Base-by-base conservation (phyloP, 2,888 invertebrate species). In the Spodoptera littoralis region DNA sequence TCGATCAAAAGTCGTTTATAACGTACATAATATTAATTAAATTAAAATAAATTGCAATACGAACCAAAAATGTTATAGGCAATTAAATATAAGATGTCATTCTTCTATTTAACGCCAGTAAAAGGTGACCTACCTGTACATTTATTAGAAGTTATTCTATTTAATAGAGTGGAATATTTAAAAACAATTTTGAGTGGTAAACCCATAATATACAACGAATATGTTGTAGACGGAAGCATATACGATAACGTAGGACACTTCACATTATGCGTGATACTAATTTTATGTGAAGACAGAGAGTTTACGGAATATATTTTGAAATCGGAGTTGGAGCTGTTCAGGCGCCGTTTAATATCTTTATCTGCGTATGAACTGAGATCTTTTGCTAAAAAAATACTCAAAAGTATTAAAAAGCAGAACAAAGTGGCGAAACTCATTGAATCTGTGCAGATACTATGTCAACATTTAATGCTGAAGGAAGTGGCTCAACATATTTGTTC, bases 181-280 rank as follows among this genome's bases (percentile, higher is more conserved):
- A 90, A 91, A 77, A 79, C 87, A 5, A 65, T 95, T 60, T 78
- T 86, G 48, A 85, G 86, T 49, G 83, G 85, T 36, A 85, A 90
- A 59, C 66, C 80, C 55, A 68, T 67, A 30, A 75, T 75, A 67
- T 95, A 95, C 65, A 95, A 94, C 50, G 95, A 96, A 86, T 96
- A 94, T 87, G 88, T 96, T 48, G 84, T 95, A 12, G 96, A 96
- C 85, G 95, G 95, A 70, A 95, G 96, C 65, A 75, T 92, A 11
- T 93, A 95, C 70, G 96, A 96, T 77, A 95, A 95, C 68, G 91
- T 95, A 49, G 96, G 96, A 44, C 96, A 96, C 84, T 96, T 95
- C 79, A 90, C 91, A 77, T 81, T 96, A 13, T 95, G 96, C 84
- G 88, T 94, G 71, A 80, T 90, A 24, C 82, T 89, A 6, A 88